Evolutionary conservation across 2,113 vertebrate genomes (phyloP), one percentile per base, ranked within the genome.

Genomic region (Ursus arctos): DNA sequence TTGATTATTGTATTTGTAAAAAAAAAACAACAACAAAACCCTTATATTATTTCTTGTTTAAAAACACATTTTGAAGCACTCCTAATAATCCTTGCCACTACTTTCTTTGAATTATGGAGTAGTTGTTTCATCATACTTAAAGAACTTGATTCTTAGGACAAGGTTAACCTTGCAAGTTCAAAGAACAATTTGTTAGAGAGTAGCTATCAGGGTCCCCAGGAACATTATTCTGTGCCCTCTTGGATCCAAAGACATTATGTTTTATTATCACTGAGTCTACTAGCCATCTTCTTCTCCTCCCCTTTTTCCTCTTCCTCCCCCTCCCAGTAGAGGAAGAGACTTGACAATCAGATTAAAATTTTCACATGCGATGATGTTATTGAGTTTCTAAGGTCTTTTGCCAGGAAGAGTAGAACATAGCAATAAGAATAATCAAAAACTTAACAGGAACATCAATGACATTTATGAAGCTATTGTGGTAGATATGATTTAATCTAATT

Each of bases 91-190:
- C 24, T 84, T 28, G 76, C 31, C 26, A 47, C 18, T 57, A 19
- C 6, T 91, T 76, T 91, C 61, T 91, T 91, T 88, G 40, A 67
- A 74, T 85, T 55, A 57, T 81, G 26, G 76, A 90, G 55, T 28
- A 90, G 18, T 85, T 95, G 15, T 89, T 95, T 81, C 49, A 92
- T 33, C n/a, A 67, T 81, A 80, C 21, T 59, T 83, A 87, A 63
- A 85, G 53, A 57, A 80, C 26, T 83, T 87, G 31, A 57, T 85
- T 49, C 57, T 87, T 22, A 74, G 74, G 79, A 77, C 33, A 93
- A 82, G 69, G 12, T 97, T 94, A 96, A 97, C 88, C 55, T 86
- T 76, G 43, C 43, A 95, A 97, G 36, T 40, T 81, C 76, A 55
- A 76, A 79, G 18, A 79, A 65, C 14, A 69, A 21, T 86, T 96